These are phyloP conservation scores for Temnothorax curvispinosus DNA, from an alignment of 1,140 invertebrate species.

Conservation along the genomic window DNA sequence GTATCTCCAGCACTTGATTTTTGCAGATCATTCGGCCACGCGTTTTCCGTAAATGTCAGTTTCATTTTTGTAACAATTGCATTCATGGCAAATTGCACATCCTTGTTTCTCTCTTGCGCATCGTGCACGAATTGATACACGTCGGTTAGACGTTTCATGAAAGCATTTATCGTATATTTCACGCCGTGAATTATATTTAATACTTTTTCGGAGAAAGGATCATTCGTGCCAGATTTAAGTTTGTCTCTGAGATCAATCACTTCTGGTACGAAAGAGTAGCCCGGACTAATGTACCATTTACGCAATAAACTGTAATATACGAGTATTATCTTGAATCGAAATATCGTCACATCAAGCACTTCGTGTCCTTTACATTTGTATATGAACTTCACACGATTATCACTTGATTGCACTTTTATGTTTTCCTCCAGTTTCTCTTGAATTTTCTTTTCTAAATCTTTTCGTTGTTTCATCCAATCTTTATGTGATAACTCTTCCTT, in stretches of 20 bases:
- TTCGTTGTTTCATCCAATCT: background rate
- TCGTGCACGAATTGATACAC: slow-evolving; percentile 9
- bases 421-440: slow-evolving; percentile 2
- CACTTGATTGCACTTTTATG: background rate
- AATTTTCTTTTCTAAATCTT: background rate
- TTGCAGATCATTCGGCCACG: slow-evolving; percentile 31
- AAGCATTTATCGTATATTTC: background rate
- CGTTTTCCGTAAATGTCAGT: slow-evolving; percentile 36
- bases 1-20: background rate
- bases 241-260: slow-evolving; percentile 5
- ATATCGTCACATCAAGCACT: background rate
- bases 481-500: slow-evolving; percentile 11
- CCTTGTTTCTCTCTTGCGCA: slow-evolving; percentile 23
- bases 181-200: slow-evolving; percentile 8
- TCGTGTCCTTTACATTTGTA: slow-evolving; percentile 7
- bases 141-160: background rate
- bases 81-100: slow-evolving; percentile 31
- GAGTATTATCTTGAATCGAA: slow-evolving; percentile 56
- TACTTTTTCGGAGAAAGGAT: slow-evolving; percentile 5
- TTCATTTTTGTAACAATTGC: background rate
- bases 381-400: slow-evolving; percentile 44
- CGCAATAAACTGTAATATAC: slow-evolving; percentile 23
- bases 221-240: slow-evolving; percentile 4
- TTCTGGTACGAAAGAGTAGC: slow-evolving; percentile 24
- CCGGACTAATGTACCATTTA: slow-evolving; percentile 61